Evolutionary conservation across 2,888 invertebrate genomes (phyloP).

Genomic region (Erannis defoliaria): DNA sequence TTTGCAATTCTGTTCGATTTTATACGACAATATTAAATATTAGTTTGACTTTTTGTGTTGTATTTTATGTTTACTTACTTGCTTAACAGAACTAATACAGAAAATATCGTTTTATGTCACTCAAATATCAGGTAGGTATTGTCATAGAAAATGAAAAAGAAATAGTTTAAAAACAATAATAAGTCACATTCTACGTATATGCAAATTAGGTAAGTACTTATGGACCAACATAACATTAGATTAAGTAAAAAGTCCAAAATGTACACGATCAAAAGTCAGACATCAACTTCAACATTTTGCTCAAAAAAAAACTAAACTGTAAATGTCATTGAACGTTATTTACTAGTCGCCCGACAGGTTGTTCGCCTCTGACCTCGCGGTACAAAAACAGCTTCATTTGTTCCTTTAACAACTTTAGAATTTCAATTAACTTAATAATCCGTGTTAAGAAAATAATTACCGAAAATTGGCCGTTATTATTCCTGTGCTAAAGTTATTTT

Average conservation of each 20-base stretch:
- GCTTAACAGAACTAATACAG: too few relatives aligned
- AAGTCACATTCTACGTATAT: neutral
- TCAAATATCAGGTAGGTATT: too few relatives aligned
- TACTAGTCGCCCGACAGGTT: slow-evolving; percentile 56
- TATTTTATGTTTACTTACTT: neutral
- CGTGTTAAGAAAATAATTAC: slow-evolving; percentile 41
- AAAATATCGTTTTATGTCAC: too few relatives aligned
- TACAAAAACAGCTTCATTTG: slow-evolving; percentile 43
- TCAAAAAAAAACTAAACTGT: slow-evolving; percentile 48
- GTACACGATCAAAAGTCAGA: neutral
- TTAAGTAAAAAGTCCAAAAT: neutral
- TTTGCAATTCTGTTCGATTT: neutral
- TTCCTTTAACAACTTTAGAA: slow-evolving; percentile 37
- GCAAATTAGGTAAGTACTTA: neutral
- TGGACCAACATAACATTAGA: neutral
- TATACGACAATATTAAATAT: neutral
- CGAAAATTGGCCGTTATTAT: slow-evolving; percentile 37
- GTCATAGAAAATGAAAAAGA: too few relatives aligned
- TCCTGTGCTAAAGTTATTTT: slow-evolving; percentile 37
- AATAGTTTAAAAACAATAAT: too few relatives aligned
- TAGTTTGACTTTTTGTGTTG: neutral
- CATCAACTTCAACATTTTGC: slow-evolving; percentile 44
- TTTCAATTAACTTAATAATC: slow-evolving; percentile 40
- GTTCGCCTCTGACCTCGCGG: slow-evolving; percentile 62
- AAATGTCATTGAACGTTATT: slow-evolving; percentile 55